Evolutionary conservation across 2,113 vertebrate species (phyloP), one percentile per base, ranked within the genome.

Genomic region (Nyctibius bracteatus): DNA sequence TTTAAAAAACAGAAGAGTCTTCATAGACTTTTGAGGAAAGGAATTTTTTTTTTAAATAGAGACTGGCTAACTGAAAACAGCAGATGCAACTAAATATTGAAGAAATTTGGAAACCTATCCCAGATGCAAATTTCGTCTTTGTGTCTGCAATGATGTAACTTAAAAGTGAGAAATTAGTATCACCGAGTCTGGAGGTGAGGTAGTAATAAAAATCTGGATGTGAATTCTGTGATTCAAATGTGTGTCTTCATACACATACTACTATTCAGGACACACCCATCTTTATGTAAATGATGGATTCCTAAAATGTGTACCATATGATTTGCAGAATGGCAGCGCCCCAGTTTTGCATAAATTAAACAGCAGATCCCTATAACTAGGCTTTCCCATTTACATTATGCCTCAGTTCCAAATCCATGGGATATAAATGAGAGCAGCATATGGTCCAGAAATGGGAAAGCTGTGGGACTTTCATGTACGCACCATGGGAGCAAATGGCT

Each of bases 351-450:
- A 94, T 95, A 89, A 95, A 91, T 93, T 96, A 96, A 89, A 92
- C 20, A 68, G 31, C 86, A 88, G 80, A 94, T 86, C 83, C 80
- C 0, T 31, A 61, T 94, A 96, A 93, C 77, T 84, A 87, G 86
- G 61, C 80, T 89, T 93, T 71, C 68, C 90, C 83, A 84, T 95
- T 94, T 93, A 89, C 88, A 94, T 95, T 86, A 95, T 65, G 88
- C 94, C 23, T 93, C 86, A 49, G 88, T 84, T 97, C 86, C 92
- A 96, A 93, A 96, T 94, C 86, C 94, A 84, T 92, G 96, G 75
- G 95, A 93, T 93, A 91, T 89, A 96, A 97, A 95, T 94, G 95
- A 96, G 86, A 91, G 68, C 68, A 96, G 44, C 94, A 96, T 97
- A 96, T 97, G 96, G 96, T 92, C 72, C 43, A 92, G 90, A 95